Base-by-base conservation (phyloP, 1,140 invertebrate genomes). In the Drosophila tropicalis region DNA sequence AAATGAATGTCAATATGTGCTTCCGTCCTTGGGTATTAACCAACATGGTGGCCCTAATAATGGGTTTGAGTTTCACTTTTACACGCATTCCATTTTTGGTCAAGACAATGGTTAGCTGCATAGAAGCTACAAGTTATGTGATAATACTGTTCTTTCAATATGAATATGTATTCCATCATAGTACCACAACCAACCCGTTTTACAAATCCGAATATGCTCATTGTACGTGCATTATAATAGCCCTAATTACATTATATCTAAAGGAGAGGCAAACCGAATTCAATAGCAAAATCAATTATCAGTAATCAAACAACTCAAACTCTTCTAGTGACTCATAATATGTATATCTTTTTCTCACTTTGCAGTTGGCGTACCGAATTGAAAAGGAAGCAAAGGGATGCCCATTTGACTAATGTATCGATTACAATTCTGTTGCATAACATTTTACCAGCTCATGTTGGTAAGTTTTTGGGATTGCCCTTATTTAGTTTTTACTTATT, bases 241-340 rank as follows among this genome's bases (percentile, higher is more conserved):
- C 96, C 15, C 94, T 95, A 2, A 80, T 96, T 22, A 95, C 95
- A 1, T 92, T 97, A 7, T 96, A 97, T 91, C 93, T 96, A 25
- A 95, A 97, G 58, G 97, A 98, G 90, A 94, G 97, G 83, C 96
- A 96, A 93, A 95, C 97, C 12, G 98, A 98, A 91, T 98, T 97
- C 80, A 95, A 97, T 76, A 96, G 96, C 80, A 94, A 97, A 76
- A 93, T 98, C 19, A 97, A 98, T 91, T 93, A 93, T 15, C 83
- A 75, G 91, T 92, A 54, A 77, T 76, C 44, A 9, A 13, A 39
- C 3, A 7, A 36, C 9, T 29, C 36, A 0, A 19, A n/a, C 15
- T n/a, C 5, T 39, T 29, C 5, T 29, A 29, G 5, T 29, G 1
- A 25, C 22, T 25, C 4, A 29, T 6, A 3, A 22, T 22, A 1